phyloP scores from a whole-genome alignment of 2,113 vertebrate genomes.

The Tinamus guttatus region DNA sequence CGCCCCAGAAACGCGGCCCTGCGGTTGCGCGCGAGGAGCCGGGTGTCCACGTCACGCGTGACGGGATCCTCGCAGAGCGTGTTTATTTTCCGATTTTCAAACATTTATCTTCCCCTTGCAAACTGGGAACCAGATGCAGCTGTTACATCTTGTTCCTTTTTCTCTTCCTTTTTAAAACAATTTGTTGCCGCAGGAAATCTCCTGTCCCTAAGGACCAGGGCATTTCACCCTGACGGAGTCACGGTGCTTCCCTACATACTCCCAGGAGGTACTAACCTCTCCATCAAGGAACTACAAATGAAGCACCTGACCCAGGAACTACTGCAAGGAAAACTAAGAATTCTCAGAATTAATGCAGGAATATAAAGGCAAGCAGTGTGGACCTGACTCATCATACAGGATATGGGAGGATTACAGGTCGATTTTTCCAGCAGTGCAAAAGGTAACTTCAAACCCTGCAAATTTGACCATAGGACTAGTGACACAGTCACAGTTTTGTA shows the following conservation, averaged over 20 bases:
- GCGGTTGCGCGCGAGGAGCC: background rate
- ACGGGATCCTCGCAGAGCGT: background rate
- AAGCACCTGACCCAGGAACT: background rate
- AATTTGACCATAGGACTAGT: background rate
- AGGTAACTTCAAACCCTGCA: background rate
- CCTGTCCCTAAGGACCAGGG: background rate
- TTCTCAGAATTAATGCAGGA: background rate
- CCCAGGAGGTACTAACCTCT: conserved; percentile 8
- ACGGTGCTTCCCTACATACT: background rate
- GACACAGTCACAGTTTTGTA: background rate
- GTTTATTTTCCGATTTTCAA: background rate
- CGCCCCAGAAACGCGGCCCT: background rate
- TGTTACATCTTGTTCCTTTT: background rate
- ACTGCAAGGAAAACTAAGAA: background rate
- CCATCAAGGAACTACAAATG: conserved; percentile 33
- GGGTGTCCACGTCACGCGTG: accelerated
- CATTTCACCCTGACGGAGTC: background rate
- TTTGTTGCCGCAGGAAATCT: background rate
- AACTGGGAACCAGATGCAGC: background rate
- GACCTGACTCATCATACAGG: background rate
- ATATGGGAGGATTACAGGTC: background rate
- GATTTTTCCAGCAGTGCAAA: background rate
- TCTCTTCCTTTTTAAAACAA: background rate
- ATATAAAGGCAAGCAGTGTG: background rate
- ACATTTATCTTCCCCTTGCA: background rate